Conservation (phyloP, 2,797 vertebrate genomes). For the Xerus rutilus region DNA sequence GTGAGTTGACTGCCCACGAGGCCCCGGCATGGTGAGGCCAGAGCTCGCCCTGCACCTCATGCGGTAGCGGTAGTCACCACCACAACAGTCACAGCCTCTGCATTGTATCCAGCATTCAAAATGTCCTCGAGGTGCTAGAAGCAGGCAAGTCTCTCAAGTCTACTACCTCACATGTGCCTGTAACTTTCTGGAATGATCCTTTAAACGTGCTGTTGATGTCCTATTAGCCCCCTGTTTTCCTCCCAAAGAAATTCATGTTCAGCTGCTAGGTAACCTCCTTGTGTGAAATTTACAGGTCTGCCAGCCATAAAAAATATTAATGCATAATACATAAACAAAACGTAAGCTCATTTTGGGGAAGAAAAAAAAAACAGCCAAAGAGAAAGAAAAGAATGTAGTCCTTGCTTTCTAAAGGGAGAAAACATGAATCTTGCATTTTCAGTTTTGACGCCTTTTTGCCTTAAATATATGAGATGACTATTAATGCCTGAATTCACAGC, state of each 20-base stretch:
- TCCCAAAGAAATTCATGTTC: conserved; percentile 53
- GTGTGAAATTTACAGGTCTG: conserved; percentile 68
- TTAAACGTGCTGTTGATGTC: conserved; percentile 68
- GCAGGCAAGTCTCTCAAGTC: neutral
- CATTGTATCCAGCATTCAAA: neutral
- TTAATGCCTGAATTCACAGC: conserved; percentile 54
- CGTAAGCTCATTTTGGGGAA: fast-evolving
- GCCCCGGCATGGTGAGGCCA: neutral
- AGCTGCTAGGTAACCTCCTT: conserved; percentile 57
- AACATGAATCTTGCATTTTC: conserved; percentile 63
- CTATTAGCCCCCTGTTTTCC: neutral
- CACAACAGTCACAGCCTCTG: neutral
- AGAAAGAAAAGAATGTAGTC: neutral
- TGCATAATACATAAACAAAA: conserved; percentile 72
- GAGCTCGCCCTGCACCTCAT: neutral
- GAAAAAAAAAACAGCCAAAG: neutral
- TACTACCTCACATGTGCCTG: neutral
- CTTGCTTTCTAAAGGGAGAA: conserved; percentile 59
- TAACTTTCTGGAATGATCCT: neutral
- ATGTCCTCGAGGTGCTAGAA: neutral
- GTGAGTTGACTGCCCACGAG: neutral
- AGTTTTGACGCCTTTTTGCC: conserved; percentile 61
- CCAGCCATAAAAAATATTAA: conserved; percentile 70
- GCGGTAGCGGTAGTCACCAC: neutral
- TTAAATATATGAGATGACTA: conserved; percentile 49